Conservation (phyloP, 2,113 vertebrate species). For the Dicaeum eximium region DNA sequence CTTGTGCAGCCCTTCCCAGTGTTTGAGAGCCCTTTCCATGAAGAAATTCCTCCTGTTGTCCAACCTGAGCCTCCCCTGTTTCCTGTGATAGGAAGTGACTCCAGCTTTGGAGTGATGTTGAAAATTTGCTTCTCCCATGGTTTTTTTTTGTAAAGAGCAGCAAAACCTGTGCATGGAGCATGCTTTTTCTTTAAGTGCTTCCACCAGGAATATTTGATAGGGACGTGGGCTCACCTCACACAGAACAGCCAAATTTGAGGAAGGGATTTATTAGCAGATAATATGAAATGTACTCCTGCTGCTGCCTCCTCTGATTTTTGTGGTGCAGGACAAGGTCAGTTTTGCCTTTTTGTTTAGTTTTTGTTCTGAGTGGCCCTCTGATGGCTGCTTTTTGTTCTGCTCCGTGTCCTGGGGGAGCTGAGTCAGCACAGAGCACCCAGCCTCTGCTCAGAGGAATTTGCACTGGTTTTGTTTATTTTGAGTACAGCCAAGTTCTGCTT, state of each 20-base stretch:
- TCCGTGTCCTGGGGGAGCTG: background rate
- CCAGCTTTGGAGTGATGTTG: background rate
- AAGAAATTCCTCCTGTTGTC: background rate
- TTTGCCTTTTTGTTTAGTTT: background rate
- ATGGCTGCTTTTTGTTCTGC: background rate
- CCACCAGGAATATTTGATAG: background rate
- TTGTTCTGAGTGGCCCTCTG: background rate
- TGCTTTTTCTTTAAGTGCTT: background rate
- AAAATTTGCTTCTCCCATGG: background rate
- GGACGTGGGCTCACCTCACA: background rate
- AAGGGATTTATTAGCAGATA: background rate
- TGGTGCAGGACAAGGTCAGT: background rate
- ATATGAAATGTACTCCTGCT: background rate
- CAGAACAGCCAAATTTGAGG: background rate
- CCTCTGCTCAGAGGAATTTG: background rate
- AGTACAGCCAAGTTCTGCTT: background rate
- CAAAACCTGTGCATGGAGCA: background rate
- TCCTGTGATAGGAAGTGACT: background rate
- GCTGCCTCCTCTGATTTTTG: background rate
- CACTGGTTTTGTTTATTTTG: conserved; percentile 14
- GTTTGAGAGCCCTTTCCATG: background rate
- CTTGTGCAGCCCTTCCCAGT: background rate
- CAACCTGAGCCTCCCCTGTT: background rate
- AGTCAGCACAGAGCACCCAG: conserved; percentile 8
- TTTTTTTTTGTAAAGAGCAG: background rate